A percentile compares a stretch with the other conserved stretches of the same genome.
phyloP scores from a whole-genome alignment of 1,140 invertebrate species.

The Mamestra configurata region DNA sequence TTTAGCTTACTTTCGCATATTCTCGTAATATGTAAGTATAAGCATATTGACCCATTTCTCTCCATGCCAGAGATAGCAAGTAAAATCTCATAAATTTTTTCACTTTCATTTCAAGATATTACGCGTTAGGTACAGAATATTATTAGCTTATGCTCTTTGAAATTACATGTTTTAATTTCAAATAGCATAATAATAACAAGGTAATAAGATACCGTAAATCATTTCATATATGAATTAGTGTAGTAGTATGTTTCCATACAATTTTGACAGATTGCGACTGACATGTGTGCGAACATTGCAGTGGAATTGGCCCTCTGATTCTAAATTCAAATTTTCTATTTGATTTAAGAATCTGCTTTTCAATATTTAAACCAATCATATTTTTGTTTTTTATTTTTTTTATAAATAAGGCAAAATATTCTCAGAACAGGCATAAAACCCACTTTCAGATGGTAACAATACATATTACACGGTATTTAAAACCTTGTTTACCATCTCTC shows the following conservation, averaged over 20 bases:
- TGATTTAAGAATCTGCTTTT: too few relatives aligned
- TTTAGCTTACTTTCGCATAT: too few relatives aligned
- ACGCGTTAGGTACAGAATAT: not conserved
- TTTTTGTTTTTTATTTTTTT: too few relatives aligned
- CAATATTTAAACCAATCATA: too few relatives aligned
- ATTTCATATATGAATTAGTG: too few relatives aligned
- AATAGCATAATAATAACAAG: too few relatives aligned
- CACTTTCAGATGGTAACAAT: not conserved
- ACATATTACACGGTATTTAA: not conserved
- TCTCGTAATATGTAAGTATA: not conserved
- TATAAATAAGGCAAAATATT: too few relatives aligned
- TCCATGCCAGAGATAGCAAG: not conserved
- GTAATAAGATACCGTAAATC: not conserved
- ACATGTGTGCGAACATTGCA: too few relatives aligned
- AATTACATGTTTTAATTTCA: not conserved
- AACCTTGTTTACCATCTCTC: not conserved
- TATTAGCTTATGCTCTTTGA: not conserved
- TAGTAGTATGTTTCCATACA: too few relatives aligned
- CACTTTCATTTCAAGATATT: not conserved
- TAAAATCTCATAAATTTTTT: not conserved
- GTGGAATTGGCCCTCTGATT: too few relatives aligned
- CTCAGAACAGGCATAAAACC: not conserved
- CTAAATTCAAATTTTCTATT: too few relatives aligned
- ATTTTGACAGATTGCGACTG: too few relatives aligned
- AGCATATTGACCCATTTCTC: not conserved